Evolutionary conservation across 2,113 vertebrate species (phyloP).

Genomic region (Microtus richardsoni): DNA sequence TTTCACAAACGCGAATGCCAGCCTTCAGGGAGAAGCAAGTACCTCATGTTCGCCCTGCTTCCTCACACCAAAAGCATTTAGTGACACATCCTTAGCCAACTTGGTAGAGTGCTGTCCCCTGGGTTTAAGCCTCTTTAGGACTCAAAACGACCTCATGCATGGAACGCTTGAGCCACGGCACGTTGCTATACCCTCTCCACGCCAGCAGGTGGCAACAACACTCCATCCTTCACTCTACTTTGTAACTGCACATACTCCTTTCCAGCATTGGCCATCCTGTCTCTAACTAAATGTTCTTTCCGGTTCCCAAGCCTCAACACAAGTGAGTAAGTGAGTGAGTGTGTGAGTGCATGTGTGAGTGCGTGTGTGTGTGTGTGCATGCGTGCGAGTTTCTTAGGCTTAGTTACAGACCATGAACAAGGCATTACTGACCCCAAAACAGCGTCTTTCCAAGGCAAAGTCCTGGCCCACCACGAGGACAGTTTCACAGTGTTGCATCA

Average conservation of each 20-base stretch:
- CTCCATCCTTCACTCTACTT: neutral
- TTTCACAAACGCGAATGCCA: neutral
- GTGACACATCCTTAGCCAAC: neutral
- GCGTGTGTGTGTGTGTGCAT: too few relatives aligned
- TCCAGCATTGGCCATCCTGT: neutral
- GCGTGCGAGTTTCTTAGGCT: neutral
- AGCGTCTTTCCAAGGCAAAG: too few relatives aligned
- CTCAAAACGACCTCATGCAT: neutral
- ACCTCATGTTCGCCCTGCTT: rapidly evolving
- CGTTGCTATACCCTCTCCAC: rapidly evolving
- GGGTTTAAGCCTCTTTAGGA: neutral
- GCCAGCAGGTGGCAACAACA: slow-evolving; percentile 81
- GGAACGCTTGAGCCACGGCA: rapidly evolving
- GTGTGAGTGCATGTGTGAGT: rapidly evolving
- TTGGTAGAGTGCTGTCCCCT: neutral
- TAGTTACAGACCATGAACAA: neutral
- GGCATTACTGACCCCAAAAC: neutral
- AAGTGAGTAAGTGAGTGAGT: too few relatives aligned
- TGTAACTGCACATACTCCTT: neutral
- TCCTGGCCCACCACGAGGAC: too few relatives aligned
- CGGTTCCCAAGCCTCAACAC: neutral
- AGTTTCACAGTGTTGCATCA: neutral
- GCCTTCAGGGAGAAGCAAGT: neutral
- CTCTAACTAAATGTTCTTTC: too few relatives aligned
- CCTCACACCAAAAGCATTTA: neutral